Evolutionary conservation across 2,888 invertebrate genomes (phyloP).

Genomic region (Stenodema calcarata): DNA sequence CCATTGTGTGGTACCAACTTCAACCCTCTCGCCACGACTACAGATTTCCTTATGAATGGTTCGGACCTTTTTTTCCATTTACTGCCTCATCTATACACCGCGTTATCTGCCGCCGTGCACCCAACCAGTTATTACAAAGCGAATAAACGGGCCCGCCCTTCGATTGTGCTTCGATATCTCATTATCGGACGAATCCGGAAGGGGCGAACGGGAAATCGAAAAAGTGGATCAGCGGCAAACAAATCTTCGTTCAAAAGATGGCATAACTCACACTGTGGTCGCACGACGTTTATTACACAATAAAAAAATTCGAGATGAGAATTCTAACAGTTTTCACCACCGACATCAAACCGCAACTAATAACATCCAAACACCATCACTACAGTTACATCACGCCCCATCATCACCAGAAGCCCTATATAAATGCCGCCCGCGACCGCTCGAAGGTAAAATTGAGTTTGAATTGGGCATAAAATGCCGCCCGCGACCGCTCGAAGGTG

Average conservation of each 20-base stretch:
- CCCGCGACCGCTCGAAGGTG: no score
- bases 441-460: no score
- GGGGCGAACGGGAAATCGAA: neutral
- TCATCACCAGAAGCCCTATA: neutral
- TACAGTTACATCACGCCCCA: neutral
- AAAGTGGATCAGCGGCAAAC: neutral
- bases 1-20: neutral
- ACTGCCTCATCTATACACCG: neutral
- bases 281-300: neutral
- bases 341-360: neutral
- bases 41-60: conserved; percentile 8
- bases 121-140: neutral
- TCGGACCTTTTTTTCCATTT: neutral
- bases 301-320: neutral
- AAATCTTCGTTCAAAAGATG: neutral
- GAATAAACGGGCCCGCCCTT: neutral
- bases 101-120: neutral
- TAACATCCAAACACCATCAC: neutral
- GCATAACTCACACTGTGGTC: neutral
- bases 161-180: neutral
- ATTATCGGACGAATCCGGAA: neutral
- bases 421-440: no score
- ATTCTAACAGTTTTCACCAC: neutral
- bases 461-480: no score
- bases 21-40: neutral